Evolutionary conservation across 2,113 vertebrate species (phyloP), one percentile per base, ranked within the genome.

Genomic region (Caranx melampygus): DNA sequence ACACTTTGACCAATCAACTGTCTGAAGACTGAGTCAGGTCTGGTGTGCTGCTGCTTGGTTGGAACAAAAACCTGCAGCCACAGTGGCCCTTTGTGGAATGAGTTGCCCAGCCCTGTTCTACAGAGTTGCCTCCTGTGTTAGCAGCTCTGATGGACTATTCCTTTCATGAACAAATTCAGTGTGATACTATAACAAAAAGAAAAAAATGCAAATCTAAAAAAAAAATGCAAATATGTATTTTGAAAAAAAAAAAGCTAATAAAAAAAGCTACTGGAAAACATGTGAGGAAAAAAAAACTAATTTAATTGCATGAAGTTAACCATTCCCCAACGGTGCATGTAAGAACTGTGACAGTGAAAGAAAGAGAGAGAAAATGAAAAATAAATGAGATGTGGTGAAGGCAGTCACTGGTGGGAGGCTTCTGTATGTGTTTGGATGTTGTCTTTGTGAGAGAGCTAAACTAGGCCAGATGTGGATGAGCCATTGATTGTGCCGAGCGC

Each of bases 391-490:
- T 82, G n/a, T 69, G 67, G 67, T 85, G 61, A 79, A 69, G 51
- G 47, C 70, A 49, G 51, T 64, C 72, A 34, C 72, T 31, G 33
- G 67, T 49, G 85, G 20, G 62, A 85, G 26, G 54, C 58, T 40
- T 63, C 40, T 67, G 70, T 64, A 18, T 78, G 66, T 76, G 40
- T 88, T 75, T 79, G 37, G 66, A 84, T 79, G 69, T 68, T 6
- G 35, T 77, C 80, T 72, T 40, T 55, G 61, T 11, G 75, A 47
- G 26, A 20, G 37, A 82, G 42, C 52, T 68, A 73, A 90, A 87
- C 68, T 90, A 85, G 91, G 91, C 69, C 91, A 89, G 54, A 60
- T 71, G 85, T 63, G 64, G 74, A 68, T 57, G 57, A 86, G 47
- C 59, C 84, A 89, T 85, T 37, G 87, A 88, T 88, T 80, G 72